Base-by-base conservation (phyloP, 2,797 vertebrate genomes). In the Helostoma temminkii region DNA sequence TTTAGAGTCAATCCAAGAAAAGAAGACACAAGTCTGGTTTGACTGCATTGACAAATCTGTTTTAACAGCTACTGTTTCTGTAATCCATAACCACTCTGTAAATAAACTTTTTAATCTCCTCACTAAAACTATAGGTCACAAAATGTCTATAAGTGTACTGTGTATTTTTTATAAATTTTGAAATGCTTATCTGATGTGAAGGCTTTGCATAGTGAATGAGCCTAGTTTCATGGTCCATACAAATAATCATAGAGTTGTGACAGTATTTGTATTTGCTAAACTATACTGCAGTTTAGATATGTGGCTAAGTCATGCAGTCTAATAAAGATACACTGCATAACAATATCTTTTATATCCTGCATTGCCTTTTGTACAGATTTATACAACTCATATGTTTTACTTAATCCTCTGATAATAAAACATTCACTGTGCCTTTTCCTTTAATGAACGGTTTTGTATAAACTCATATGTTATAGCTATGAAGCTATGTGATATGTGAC, bases 1-100 rank as follows among this genome's bases (percentile, higher is more conserved):
- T 73, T 57, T 72, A 19, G 21, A 39, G 8, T n/a, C 2, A 22
- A 42, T 16, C 14, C 53, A 50, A 45, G 26, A 74, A 28, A 49
- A 67, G 10, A 26, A 0, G 16, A 36, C n/a, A 46, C 16, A 24
- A 21, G 7, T 45, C 53, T 39, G 19, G 53, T 41, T 12, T 37
- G 8, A 43, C 67, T 21, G n/a, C 6, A 0, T 24, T 74, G 61
- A 71, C 64, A 12, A 54, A 30, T 47, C 24, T 21, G 43, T 60
- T 53, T 45, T 32, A 55, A 64, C n/a, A 54, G 36, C 47, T 53
- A 46, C 52, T 80, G 58, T 64, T 52, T 68, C 61, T 88, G 70
- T 78, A 74, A 76, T 54, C 50, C 45, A 49, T 79, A 60, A 63
- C 58, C 78, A 76, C 71, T 83, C 25, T 85, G 76, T 86, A 82